Evolutionary conservation across 2,797 vertebrate species (phyloP), one percentile per base, ranked within the genome.

Genomic region (Tragelaphus oryx): DNA sequence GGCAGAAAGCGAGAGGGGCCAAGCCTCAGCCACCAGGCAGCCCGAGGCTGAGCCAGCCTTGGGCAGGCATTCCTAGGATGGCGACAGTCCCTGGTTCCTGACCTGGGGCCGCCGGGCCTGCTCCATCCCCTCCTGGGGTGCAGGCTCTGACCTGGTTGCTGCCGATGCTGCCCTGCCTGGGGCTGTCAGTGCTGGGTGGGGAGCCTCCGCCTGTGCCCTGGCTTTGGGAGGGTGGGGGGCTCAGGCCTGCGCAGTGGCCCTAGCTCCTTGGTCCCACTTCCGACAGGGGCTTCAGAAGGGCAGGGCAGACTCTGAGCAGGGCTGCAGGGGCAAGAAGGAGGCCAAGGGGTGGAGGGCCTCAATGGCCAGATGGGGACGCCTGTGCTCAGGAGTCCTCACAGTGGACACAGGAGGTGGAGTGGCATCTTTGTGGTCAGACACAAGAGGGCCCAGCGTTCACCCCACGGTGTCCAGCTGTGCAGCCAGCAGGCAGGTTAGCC

Each of bases 361-460:
- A 14, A 4, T 2, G 65, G 33, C 33, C n/a, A 16, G 22, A 9
- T 1, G 16, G 55, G 44, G 52, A 17, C 7, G 28, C 14, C 52
- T 85, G 44, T 37, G 52, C 44, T 68, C 33, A 60, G 30, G 30
- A 22, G 14, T 13, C 55, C 7, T 16, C 68, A 18, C 11, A 14
- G 41, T 8, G 26, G 55, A 80, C 16, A 18, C 44, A 9, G 37
- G 37, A 3, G 26, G 33, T 17, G 41, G 24, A 16, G 71, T 1
- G 0, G 37, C 33, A 1, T 12, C 62, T 48, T 6, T 44, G 50
- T 10, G 41, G 12, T 3, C 4, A 46, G 74, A 52, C 17, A 28
- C 30, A 4, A 0, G 0, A 1, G 44, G 10, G 1, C 20, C 22
- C 16, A 11, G 22, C 1, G 17, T 57, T 1, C 4, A 11, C n/a